Percentiles rank a stretch among this genome's conserved stretches.
Evolutionary conservation across 2,113 vertebrate genomes (phyloP).

Genomic region (Synchiropus splendidus): DNA sequence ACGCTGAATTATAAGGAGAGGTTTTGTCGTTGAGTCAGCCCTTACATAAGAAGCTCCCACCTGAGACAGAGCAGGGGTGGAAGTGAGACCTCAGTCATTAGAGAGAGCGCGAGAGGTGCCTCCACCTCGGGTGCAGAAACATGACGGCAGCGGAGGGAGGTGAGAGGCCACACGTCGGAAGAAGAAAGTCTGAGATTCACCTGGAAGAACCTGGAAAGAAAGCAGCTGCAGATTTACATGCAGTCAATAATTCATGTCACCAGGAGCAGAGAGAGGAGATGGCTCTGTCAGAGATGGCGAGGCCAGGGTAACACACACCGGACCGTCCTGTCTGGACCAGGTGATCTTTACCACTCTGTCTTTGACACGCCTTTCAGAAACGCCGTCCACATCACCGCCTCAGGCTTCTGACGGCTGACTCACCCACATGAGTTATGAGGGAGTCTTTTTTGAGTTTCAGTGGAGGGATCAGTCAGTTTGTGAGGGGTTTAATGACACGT

Average conservation of each 20-base stretch:
- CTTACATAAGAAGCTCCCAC: conserved; percentile 35
- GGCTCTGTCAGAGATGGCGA: conserved; percentile 19
- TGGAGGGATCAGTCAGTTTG: no score
- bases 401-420: no score
- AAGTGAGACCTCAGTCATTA: conserved; percentile 39
- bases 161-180: conserved; percentile 39
- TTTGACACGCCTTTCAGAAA: background rate
- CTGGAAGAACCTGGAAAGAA: conserved; percentile 26
- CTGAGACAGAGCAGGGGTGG: conserved; percentile 33
- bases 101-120: conserved; percentile 17
- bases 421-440: no score
- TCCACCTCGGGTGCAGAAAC: conserved; percentile 22
- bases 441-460: background rate
- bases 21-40: conserved; percentile 14
- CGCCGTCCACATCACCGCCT: background rate
- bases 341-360: conserved; percentile 1
- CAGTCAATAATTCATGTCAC: conserved; percentile 56
- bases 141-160: conserved; percentile 8
- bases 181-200: conserved; percentile 31
- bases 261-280: conserved; percentile 20
- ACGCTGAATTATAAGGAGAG: no score
- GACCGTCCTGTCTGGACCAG: conserved; percentile 19
- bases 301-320: conserved; percentile 4
- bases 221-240: conserved; percentile 45
- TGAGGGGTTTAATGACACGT: no score